phyloP scores from a whole-genome alignment of 2,888 invertebrate genomes.

The Bruchidius siliquastri region DNA sequence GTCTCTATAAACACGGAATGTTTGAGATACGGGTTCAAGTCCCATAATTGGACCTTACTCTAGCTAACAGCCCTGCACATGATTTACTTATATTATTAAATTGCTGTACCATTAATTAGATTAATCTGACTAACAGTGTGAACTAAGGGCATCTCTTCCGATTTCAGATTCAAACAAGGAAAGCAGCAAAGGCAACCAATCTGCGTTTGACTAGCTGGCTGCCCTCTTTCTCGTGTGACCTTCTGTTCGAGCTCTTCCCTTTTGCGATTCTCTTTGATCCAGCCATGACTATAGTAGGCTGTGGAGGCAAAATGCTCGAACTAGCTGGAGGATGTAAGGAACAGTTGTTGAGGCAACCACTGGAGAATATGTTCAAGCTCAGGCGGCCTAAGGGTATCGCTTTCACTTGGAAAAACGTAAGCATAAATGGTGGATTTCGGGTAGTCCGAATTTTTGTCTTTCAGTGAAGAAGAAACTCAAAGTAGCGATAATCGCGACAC shows the following conservation, averaged over 20 bases:
- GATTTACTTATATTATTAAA: no score
- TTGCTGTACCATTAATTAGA: no score
- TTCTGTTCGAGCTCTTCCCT: slow-evolving; percentile 79
- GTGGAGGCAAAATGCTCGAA: slow-evolving; percentile 72
- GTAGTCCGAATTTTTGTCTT: no score
- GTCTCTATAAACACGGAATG: no score
- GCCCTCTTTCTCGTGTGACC: slow-evolving; percentile 62
- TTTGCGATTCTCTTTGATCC: slow-evolving; percentile 78
- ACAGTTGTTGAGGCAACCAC: slow-evolving; percentile 60
- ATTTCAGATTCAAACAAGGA: slow-evolving; percentile 36
- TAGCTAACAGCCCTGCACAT: no score
- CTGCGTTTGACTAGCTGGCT: slow-evolving; percentile 43
- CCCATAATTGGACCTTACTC: no score
- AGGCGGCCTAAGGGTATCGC: slow-evolving; percentile 75
- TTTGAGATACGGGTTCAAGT: no score
- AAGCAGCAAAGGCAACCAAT: slow-evolving; percentile 34
- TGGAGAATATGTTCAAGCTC: slow-evolving; percentile 69
- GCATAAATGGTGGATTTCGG: slow-evolving; percentile 23
- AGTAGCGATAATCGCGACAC: no score
- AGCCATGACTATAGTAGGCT: slow-evolving; percentile 69
- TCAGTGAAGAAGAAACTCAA: no score
- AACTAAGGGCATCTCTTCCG: no score
- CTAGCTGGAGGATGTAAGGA: slow-evolving; percentile 53
- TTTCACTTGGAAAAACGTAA: slow-evolving; percentile 82
- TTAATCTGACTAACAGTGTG: no score